phyloP scores from a whole-genome alignment of 2,888 invertebrate genomes.

The Galerucella nymphaeae region DNA sequence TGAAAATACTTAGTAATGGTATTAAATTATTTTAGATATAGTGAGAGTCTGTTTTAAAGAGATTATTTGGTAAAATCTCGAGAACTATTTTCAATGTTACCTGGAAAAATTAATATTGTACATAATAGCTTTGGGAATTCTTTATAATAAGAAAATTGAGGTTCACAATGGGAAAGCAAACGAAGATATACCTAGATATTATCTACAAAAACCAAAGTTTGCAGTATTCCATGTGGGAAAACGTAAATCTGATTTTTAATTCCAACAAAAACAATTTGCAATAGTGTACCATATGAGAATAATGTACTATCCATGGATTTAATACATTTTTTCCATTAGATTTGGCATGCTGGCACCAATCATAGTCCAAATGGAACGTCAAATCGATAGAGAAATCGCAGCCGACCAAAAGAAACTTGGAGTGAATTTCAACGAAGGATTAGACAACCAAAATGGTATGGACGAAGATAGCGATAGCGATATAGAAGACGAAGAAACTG shows the following conservation, averaged over 20 bases:
- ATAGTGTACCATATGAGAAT: too few relatives aligned
- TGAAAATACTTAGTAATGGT: not conserved
- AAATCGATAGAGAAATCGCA: constrained; percentile 90
- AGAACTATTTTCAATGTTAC: not conserved
- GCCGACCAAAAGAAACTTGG: constrained; percentile 75
- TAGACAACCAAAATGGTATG: constrained; percentile 51
- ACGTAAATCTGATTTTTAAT: too few relatives aligned
- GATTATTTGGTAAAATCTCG: not conserved
- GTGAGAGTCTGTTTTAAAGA: not conserved
- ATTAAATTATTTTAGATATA: not conserved
- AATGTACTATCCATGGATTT: too few relatives aligned
- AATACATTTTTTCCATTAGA: constrained; percentile 47
- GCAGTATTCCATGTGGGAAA: too few relatives aligned
- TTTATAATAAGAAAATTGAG: not conserved
- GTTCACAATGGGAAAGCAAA: not conserved
- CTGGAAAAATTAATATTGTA: not conserved
- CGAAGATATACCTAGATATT: too few relatives aligned
- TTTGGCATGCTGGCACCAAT: constrained; percentile 88
- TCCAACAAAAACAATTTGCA: too few relatives aligned
- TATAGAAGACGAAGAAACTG: constrained; percentile 70
- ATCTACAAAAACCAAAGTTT: too few relatives aligned
- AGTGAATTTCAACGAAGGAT: constrained; percentile 51
- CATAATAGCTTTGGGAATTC: not conserved
- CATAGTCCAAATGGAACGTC: constrained; percentile 91
- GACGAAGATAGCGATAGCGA: constrained; percentile 67